Conservation (phyloP, 2,797 vertebrate genomes). For the Hozukius guyotensis region DNA sequence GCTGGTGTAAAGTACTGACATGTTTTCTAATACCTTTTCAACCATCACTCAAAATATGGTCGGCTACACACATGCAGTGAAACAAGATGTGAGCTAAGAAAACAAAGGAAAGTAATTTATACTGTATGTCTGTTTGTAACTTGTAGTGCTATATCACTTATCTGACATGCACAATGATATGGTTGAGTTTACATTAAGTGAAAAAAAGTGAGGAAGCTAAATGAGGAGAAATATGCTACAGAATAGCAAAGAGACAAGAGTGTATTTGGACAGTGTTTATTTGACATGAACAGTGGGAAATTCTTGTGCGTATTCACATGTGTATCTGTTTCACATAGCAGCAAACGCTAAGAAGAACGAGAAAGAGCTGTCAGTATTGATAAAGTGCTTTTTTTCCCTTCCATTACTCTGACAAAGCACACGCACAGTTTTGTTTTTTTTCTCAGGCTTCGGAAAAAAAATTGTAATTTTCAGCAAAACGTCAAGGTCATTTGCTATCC, state of each 20-base stretch:
- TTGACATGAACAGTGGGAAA: conserved; percentile 1
- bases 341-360: not conserved
- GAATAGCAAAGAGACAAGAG: not conserved
- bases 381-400: not conserved
- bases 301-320: not conserved
- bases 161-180: too few species aligned
- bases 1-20: too few species aligned
- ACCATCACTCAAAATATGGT: too few species aligned
- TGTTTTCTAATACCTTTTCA: too few species aligned
- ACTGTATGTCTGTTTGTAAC: too few species aligned
- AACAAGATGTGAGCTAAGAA: too few species aligned
- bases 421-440: not conserved
- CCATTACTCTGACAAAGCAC: not conserved
- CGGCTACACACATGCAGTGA: too few species aligned
- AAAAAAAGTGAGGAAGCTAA: not conserved
- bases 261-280: conserved; percentile 36
- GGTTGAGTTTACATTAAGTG: too few species aligned
- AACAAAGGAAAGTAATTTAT: too few species aligned
- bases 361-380: not conserved
- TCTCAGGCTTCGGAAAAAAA: not conserved
- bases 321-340: not conserved
- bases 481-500: not conserved
- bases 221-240: not conserved
- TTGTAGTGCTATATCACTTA: too few species aligned
- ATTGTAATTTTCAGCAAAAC: not conserved